Percentiles rank a stretch among this genome's conserved stretches.
Conservation (phyloP, 2,888 invertebrate genomes). For the Dryocosmus kuriphilus region DNA sequence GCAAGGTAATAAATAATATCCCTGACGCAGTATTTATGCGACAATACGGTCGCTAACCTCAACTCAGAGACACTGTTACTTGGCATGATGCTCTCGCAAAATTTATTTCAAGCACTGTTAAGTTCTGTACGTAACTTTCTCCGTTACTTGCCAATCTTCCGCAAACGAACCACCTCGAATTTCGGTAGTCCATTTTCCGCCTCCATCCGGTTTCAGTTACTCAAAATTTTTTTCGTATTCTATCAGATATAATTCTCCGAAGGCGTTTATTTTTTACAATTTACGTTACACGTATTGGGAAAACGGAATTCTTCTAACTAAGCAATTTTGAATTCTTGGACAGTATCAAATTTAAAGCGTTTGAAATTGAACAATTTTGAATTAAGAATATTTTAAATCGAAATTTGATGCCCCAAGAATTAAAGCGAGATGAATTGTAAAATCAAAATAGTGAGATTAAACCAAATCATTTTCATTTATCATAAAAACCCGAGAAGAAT, state of each 20-base stretch:
- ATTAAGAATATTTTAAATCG: too few species aligned
- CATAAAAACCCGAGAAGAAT: not conserved
- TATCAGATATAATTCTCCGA: too few species aligned
- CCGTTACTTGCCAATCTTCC: conserved; percentile 16
- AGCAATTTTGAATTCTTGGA: too few species aligned
- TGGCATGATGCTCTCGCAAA: conserved; percentile 38
- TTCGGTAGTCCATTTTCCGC: not conserved
- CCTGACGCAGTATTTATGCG: conserved; percentile 39
- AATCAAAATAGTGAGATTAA: not conserved
- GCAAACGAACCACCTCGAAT: not conserved
- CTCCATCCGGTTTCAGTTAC: not conserved
- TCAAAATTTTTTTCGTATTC: not conserved
- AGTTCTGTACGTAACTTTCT: conserved; percentile 40
- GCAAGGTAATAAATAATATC: conserved; percentile 39
- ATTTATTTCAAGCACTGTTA: conserved; percentile 40
- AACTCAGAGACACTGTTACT: conserved; percentile 30
- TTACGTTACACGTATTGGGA: too few species aligned
- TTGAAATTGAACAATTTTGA: too few species aligned
- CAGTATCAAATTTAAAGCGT: too few species aligned
- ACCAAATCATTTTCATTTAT: not conserved
- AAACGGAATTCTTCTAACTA: too few species aligned
- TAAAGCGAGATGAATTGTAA: not conserved
- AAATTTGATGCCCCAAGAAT: not conserved
- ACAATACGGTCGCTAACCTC: conserved; percentile 40
- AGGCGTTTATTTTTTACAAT: too few species aligned